Evolutionary conservation across 2,888 invertebrate species (phyloP).

Genomic region (Orthosia gothica): DNA sequence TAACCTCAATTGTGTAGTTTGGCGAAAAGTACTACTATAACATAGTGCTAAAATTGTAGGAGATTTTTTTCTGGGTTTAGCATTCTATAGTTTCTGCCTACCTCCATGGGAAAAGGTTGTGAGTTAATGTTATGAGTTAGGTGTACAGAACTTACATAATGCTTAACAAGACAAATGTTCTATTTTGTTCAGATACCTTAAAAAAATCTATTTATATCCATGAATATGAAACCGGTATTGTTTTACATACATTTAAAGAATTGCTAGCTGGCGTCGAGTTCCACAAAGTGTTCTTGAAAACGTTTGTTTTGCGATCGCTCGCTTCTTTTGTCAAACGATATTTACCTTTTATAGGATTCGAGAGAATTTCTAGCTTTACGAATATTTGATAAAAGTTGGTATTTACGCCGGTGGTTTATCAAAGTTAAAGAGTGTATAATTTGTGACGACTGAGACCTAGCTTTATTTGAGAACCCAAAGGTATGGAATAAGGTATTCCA

Average conservation of each 20-base stretch:
- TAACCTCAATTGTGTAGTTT: too few relatives aligned
- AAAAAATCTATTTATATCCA: slow-evolving; percentile 23
- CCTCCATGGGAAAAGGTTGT: too few relatives aligned
- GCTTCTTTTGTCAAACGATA: slow-evolving; percentile 50
- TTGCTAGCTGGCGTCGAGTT: slow-evolving; percentile 27
- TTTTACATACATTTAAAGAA: slow-evolving; percentile 48
- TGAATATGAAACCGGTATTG: slow-evolving; percentile 44
- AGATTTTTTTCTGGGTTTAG: too few relatives aligned
- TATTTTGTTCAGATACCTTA: not conserved
- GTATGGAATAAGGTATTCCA: too few relatives aligned
- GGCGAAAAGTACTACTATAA: too few relatives aligned
- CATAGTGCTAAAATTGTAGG: too few relatives aligned
- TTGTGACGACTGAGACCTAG: too few relatives aligned
- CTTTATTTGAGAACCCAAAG: too few relatives aligned
- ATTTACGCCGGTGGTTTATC: not conserved
- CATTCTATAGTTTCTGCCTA: too few relatives aligned
- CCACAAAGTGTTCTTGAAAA: slow-evolving; percentile 53
- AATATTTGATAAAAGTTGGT: slow-evolving; percentile 18
- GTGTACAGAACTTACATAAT: too few relatives aligned
- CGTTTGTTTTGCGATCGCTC: slow-evolving; percentile 53
- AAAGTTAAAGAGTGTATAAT: too few relatives aligned
- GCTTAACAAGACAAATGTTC: not conserved
- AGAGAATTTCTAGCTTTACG: slow-evolving; percentile 8
- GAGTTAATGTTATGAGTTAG: too few relatives aligned
- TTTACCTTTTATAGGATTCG: slow-evolving; percentile 44